Conservation (phyloP, 2,888 invertebrate genomes). For the Torymus auratus region DNA sequence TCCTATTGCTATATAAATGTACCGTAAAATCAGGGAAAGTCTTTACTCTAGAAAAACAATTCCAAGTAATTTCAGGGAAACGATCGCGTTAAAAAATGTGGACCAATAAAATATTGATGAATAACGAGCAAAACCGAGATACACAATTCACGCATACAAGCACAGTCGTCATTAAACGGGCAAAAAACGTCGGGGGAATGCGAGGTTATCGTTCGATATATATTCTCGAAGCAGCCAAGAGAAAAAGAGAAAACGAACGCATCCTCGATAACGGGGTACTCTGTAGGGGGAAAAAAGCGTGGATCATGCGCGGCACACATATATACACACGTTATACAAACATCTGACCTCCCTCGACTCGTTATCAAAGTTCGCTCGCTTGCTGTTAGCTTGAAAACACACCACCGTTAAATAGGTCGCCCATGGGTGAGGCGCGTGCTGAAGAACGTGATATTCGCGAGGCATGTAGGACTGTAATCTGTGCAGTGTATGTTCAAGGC, state of each 20-base stretch:
- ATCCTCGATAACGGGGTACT: slow-evolving; percentile 32
- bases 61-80: background rate
- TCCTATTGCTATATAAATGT: too few relatives aligned
- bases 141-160: slow-evolving; percentile 2
- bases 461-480: too few relatives aligned
- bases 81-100: background rate
- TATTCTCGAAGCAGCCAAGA: background rate
- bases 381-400: slow-evolving; percentile 43
- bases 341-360: slow-evolving; percentile 34
- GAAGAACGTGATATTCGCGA: too few relatives aligned
- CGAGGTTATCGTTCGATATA: slow-evolving; percentile 39
- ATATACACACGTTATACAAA: too few relatives aligned
- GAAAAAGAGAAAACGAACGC: slow-evolving; percentile 25
- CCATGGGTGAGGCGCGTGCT: too few relatives aligned
- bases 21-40: too few relatives aligned
- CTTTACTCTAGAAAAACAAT: background rate
- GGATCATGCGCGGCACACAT: too few relatives aligned
- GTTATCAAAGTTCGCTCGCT: slow-evolving; percentile 30
- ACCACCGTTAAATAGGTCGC: too few relatives aligned
- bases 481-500: too few relatives aligned
- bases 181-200: slow-evolving; percentile 31
- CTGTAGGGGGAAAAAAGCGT: too few relatives aligned
- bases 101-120: slow-evolving; percentile 4
- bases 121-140: background rate
- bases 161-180: background rate